Evolutionary conservation across 2,113 vertebrate species (phyloP), one percentile per base, ranked within the genome.

Genomic region (Asarcornis scutulata): DNA sequence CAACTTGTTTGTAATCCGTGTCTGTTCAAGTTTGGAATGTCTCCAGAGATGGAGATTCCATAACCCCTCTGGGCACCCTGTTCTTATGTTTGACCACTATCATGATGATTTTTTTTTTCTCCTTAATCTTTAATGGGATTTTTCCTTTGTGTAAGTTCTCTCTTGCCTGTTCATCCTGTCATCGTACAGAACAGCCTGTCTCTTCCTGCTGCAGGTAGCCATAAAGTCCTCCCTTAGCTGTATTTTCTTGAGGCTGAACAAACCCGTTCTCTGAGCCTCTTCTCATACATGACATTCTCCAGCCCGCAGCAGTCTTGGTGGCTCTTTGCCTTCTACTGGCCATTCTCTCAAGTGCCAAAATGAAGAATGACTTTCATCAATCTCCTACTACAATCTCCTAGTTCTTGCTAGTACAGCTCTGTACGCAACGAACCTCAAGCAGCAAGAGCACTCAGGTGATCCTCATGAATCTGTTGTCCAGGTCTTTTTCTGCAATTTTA

Each of bases 381-480:
- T 68, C 58, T 1, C 2, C 32, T 38, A 32, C 32, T 38, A 32
- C 1, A 17, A 3, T 68, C 58, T 1, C 2, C 32, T 38, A 32
- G 2, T 6, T 64, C 29, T 15, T 85, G 50, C 34, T 66, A 44
- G 32, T 22, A 14, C 38, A 77, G 29, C 48, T 68, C 52, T 26
- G 53, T 23, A 15, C 32, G 71, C 66, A 79, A 36, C 32, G 73
- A 73, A 62, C 75, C 55, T 68, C 48, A 56, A 0, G 46, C 20
- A 11, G 46, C 21, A 82, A 55, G 53, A 74, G 22, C 27, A 34
- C 1, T 0, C 46, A 52, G 21, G 46, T 66, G 55, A 69, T 58
- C 32, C 16, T 53, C 48, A 82, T 0, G 0, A 18, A 42, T 85
- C 77, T 83, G 42, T 86, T 73, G 27, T 68, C 38, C 34, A 13